Evolutionary conservation across 2,797 vertebrate species (phyloP).

Genomic region (Syngnathus rostellatus): DNA sequence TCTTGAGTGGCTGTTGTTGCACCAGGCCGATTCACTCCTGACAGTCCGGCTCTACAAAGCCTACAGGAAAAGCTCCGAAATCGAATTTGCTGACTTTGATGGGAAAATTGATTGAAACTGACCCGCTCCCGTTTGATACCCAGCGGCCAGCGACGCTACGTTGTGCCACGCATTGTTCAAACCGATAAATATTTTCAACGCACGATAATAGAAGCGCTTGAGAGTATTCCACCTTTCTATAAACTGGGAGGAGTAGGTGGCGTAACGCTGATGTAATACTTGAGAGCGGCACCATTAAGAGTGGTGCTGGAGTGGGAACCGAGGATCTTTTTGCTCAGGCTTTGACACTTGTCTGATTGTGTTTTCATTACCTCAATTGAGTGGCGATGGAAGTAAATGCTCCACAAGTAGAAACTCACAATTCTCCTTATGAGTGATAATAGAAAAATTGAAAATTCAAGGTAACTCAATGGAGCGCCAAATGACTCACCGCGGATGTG

Average conservation of each 20-base stretch:
- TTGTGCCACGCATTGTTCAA: slow-evolving; percentile 28
- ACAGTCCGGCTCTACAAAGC: slow-evolving; percentile 22
- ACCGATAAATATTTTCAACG: slow-evolving; percentile 25
- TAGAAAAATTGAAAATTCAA: background rate
- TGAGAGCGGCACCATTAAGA: slow-evolving; percentile 13
- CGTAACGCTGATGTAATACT: slow-evolving; percentile 16
- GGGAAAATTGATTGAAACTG: slow-evolving; percentile 41
- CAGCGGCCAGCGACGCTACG: slow-evolving; percentile 10
- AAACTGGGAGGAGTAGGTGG: slow-evolving; percentile 3
- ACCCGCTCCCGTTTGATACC: slow-evolving; percentile 22
- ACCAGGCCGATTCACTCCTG: slow-evolving; percentile 27
- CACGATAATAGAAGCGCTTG: slow-evolving; percentile 23
- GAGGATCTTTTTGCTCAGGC: slow-evolving; percentile 25
- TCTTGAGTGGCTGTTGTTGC: slow-evolving; percentile 34
- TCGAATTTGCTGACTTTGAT: slow-evolving; percentile 38
- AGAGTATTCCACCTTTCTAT: slow-evolving; percentile 18
- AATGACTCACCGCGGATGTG: slow-evolving; percentile 3
- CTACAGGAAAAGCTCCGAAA: slow-evolving; percentile 19
- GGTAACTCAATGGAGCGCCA: slow-evolving; percentile 19
- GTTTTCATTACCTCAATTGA: slow-evolving; percentile 4
- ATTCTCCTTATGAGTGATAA: background rate
- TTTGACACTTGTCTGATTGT: slow-evolving; percentile 1
- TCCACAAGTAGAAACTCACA: background rate
- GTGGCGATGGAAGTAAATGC: background rate
- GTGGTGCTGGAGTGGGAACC: slow-evolving; percentile 7